These are phyloP conservation scores for Prorops nasuta DNA, from an alignment of 1,140 invertebrate species.

Conservation along the genomic window DNA sequence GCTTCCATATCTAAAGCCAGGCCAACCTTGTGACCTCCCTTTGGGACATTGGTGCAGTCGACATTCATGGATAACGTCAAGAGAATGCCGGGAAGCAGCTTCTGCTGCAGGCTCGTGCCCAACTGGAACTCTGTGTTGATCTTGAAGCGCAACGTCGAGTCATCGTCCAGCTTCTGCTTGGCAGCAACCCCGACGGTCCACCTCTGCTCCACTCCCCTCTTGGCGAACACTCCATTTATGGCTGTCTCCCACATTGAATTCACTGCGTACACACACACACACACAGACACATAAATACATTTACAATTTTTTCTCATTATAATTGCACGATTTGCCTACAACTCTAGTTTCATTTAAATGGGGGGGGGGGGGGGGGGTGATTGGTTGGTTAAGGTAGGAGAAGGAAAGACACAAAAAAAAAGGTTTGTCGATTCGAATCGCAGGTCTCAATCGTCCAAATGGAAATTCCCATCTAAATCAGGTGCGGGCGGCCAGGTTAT, in stretches of 20 bases:
- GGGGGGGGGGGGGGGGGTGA: no score
- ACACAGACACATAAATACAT: no score
- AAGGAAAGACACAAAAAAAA: no score
- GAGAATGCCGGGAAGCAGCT: conserved; percentile 17
- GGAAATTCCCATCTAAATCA: no score
- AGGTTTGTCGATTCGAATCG: no score
- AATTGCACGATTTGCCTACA: no score
- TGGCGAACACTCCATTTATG: conserved; percentile 16
- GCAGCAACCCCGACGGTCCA: conserved; percentile 28
- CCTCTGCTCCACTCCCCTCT: conserved; percentile 2
- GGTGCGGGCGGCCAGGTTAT: no score
- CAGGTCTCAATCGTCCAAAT: no score
- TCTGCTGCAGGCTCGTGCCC: conserved; percentile 33
- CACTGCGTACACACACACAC: conserved; percentile 16
- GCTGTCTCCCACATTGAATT: conserved; percentile 25
- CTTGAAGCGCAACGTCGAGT: conserved; percentile 30
- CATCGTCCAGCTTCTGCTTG: conserved; percentile 24
- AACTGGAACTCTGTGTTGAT: conserved; percentile 38
- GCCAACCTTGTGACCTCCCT: conserved; percentile 37
- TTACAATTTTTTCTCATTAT: conserved; percentile 4
- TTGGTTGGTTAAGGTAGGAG: no score
- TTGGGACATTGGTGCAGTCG: conserved; percentile 26
- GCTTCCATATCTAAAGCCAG: conserved; percentile 32
- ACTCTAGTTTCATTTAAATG: no score
- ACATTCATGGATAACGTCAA: conserved; percentile 35